phyloP scores from a whole-genome alignment of 2,113 vertebrate species.

The Rhinopomastus cyanomelas region DNA sequence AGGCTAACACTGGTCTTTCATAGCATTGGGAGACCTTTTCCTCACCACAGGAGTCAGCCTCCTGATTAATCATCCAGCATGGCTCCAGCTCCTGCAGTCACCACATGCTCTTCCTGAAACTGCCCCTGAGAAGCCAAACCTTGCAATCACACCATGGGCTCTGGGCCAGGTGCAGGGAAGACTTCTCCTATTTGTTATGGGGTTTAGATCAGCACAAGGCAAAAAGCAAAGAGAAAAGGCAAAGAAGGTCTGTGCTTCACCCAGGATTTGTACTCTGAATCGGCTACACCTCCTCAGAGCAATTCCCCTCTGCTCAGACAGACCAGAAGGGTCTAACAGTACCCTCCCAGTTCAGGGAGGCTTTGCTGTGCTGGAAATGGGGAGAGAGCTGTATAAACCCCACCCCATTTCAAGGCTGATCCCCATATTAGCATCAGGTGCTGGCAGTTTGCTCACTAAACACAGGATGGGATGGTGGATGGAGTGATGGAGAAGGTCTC shows the following conservation, averaged over 20 bases:
- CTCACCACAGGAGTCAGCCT: rapidly evolving
- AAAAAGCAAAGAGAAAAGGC: background rate
- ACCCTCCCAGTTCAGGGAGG: background rate
- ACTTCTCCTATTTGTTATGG: background rate
- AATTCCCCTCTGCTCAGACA: background rate
- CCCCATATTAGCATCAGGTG: background rate
- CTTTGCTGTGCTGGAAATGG: background rate
- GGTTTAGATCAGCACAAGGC: background rate
- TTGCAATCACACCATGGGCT: background rate
- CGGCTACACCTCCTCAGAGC: background rate
- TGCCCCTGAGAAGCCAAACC: rapidly evolving
- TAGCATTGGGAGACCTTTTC: background rate
- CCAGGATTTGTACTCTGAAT: background rate
- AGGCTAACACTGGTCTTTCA: background rate
- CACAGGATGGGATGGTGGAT: rapidly evolving
- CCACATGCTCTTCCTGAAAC: rapidly evolving
- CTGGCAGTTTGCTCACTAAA: background rate
- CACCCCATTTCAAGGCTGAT: background rate
- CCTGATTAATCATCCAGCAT: rapidly evolving
- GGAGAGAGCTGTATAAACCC: background rate
- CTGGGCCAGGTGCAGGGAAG: background rate
- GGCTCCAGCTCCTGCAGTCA: rapidly evolving
- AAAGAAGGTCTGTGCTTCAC: background rate
- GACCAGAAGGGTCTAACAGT: background rate
- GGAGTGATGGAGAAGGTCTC: rapidly evolving